These are phyloP conservation scores for Corvus moneduloides DNA, from an alignment of 2,113 vertebrate genomes.

Conservation along the genomic window DNA sequence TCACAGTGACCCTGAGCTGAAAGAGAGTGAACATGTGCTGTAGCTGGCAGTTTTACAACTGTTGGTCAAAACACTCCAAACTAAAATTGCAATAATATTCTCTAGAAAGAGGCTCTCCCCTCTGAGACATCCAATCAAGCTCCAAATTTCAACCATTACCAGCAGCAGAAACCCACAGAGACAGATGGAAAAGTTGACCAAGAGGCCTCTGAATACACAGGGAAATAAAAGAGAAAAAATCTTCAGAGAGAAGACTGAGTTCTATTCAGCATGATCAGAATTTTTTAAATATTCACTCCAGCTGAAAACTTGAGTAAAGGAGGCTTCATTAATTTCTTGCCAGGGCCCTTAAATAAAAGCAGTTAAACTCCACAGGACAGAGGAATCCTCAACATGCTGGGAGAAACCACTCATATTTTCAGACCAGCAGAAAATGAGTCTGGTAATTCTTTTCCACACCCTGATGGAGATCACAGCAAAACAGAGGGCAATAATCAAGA, in stretches of 20 bases:
- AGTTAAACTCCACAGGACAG: background rate
- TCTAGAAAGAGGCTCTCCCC: background rate
- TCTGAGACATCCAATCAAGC: accelerated
- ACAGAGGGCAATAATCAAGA: background rate
- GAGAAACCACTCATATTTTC: background rate
- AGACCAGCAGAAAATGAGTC: background rate
- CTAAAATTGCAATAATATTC: background rate
- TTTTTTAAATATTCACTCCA: background rate
- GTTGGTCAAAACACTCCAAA: background rate
- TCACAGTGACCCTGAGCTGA: background rate
- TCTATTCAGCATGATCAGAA: background rate
- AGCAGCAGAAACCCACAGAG: background rate
- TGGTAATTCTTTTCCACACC: background rate
- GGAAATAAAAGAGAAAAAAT: background rate
- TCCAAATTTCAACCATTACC: background rate
- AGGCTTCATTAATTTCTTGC: background rate
- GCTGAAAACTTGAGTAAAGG: background rate
- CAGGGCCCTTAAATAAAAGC: background rate
- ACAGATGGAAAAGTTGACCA: background rate
- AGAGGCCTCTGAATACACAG: background rate
- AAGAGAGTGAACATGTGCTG: background rate
- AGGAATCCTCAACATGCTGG: background rate
- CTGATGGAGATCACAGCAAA: background rate
- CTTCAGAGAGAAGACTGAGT: background rate
- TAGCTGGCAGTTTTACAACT: background rate